Evolutionary conservation across 2,113 vertebrate genomes (phyloP).

Genomic region (Nycticorax nycticorax): DNA sequence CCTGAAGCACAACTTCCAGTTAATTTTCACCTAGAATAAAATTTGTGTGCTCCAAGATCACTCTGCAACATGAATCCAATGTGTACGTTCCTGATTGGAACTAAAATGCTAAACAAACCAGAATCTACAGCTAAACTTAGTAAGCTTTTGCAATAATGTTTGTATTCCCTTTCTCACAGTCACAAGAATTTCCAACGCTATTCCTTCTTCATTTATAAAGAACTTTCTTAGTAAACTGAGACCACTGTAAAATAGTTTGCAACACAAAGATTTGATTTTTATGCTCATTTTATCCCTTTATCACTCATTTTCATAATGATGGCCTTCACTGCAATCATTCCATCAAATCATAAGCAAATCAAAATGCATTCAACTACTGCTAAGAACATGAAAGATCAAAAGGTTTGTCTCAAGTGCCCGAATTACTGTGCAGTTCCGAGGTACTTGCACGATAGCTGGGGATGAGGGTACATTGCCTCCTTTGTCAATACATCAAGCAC

Average conservation of each 20-base stretch:
- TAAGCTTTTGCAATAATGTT: background rate
- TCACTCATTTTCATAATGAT: background rate
- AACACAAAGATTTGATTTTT: background rate
- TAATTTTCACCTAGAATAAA: background rate
- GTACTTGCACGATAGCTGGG: background rate
- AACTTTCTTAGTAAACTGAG: background rate
- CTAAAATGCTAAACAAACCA: background rate
- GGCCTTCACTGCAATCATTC: background rate
- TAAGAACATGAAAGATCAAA: background rate
- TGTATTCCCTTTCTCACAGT: background rate
- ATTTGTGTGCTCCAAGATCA: background rate
- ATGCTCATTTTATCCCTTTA: background rate
- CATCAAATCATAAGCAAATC: background rate
- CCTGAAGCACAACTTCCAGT: background rate
- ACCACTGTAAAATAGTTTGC: background rate
- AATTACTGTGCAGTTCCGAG: background rate
- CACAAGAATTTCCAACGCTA: background rate
- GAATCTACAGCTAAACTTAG: background rate
- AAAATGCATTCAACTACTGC: background rate
- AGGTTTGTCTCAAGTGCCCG: background rate
- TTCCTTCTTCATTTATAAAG: background rate
- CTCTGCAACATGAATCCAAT: background rate
- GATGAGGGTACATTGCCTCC: background rate
- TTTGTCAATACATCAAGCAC: background rate
- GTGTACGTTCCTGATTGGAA: background rate